Conservation (phyloP, 2,888 invertebrate genomes). For the Stenolophus ochropezus region DNA sequence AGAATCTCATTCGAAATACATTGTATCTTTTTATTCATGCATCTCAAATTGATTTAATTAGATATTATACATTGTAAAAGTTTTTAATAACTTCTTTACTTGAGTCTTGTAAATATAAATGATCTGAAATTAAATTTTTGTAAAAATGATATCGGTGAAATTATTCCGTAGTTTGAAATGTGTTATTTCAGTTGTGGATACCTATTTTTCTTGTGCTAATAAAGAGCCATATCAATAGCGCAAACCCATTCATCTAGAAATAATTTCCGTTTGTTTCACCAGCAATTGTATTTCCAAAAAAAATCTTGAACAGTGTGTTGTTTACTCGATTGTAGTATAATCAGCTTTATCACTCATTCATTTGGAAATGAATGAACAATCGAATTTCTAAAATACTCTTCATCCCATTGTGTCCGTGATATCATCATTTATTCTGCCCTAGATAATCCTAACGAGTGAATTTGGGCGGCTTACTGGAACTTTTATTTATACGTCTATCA, state of each 20-base stretch:
- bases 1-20: no score
- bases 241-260: background rate
- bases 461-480: background rate
- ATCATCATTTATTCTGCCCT: slow-evolving; percentile 12
- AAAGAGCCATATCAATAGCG: background rate
- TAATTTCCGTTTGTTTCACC: slow-evolving; percentile 1
- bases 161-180: no score
- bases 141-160: no score
- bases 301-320: background rate
- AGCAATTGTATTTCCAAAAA: slow-evolving; percentile 12
- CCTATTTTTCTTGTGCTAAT: background rate
- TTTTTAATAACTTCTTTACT: no score
- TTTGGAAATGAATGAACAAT: slow-evolving; percentile 36
- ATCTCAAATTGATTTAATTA: no score
- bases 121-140: no score
- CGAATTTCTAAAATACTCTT: slow-evolving; percentile 26
- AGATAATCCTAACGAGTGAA: background rate
- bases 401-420: background rate
- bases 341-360: slow-evolving; percentile 33
- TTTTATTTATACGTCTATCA: background rate
- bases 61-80: no score
- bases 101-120: no score
- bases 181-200: background rate
- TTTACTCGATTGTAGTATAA: slow-evolving; percentile 9
- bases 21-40: no score